A percentile compares a stretch with the other conserved stretches of the same genome.
phyloP scores from a whole-genome alignment of 2,797 vertebrate species.

The Mormyrops boulengeri region DNA sequence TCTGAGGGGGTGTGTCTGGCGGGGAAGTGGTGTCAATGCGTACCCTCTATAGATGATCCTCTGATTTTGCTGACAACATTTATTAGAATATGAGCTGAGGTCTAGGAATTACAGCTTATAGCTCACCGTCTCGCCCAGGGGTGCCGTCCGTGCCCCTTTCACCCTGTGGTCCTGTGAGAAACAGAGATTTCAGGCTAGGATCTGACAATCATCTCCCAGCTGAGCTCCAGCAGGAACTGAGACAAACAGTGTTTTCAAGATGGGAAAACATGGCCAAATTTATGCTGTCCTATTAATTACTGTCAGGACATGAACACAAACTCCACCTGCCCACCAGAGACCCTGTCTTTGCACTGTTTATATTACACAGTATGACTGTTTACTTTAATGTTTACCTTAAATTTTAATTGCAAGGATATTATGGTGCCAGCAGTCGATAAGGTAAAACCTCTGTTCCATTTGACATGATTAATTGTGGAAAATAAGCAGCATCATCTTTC shows the following conservation, averaged over 20 bases:
- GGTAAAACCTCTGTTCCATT: not conserved
- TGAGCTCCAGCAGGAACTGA: conserved; percentile 9
- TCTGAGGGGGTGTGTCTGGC: not conserved
- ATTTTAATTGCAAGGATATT: not conserved
- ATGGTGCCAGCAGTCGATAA: not conserved
- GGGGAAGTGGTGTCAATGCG: not conserved
- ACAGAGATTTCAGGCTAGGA: conserved; percentile 29
- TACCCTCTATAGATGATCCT: not conserved
- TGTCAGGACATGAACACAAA: not conserved
- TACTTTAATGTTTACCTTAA: not conserved
- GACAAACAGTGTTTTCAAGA: conserved; percentile 16
- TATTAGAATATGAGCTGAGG: not conserved
- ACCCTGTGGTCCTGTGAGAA: conserved; percentile 60
- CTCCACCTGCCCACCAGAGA: not conserved
- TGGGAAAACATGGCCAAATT: not conserved
- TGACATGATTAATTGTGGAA: not conserved
- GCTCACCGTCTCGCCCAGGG: conserved; percentile 61
- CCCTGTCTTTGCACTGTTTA: not conserved
- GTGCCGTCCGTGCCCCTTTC: conserved; percentile 61
- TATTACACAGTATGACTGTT: not conserved
- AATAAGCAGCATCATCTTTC: not conserved
- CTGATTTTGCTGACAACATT: not conserved
- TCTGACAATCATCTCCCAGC: conserved; percentile 10
- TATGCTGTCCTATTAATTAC: not conserved
- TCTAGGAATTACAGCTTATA: not conserved